Percentiles rank a stretch among this genome's conserved stretches.
phyloP scores from a whole-genome alignment of 2,888 invertebrate genomes.

The Watsonalla cultraria region DNA sequence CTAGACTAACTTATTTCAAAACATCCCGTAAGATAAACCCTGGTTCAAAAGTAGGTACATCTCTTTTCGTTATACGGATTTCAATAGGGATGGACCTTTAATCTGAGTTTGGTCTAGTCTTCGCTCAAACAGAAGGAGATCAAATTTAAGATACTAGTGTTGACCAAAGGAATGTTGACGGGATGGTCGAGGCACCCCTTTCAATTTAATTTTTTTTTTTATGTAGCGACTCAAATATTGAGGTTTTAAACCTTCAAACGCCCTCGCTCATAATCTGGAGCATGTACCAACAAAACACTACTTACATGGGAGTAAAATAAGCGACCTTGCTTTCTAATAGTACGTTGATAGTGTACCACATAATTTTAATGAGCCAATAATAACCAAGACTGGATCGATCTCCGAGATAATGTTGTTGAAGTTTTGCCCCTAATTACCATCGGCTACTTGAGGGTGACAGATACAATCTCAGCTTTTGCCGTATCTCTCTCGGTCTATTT shows the following conservation, averaged over 20 bases:
- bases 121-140: no score
- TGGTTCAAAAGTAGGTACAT: no score
- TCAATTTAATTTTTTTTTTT: no score
- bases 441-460: constrained; percentile 41
- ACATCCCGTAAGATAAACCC: no score
- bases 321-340: constrained; percentile 73
- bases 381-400: constrained; percentile 63
- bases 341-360: constrained; percentile 48
- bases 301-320: constrained; percentile 37
- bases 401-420: constrained; percentile 48
- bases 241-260: constrained; percentile 5
- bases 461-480: constrained; percentile 51
- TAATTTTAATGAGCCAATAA: constrained; percentile 69
- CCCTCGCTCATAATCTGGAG: constrained; percentile 12
- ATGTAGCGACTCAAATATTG: no score
- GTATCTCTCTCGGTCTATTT: constrained; percentile 58
- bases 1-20: no score
- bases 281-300: constrained; percentile 21
- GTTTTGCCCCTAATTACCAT: constrained; percentile 44
- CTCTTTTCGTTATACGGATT: no score
- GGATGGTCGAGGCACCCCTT: no score
- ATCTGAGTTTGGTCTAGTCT: no score
- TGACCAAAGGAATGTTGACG: no score
- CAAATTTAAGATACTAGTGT: no score
- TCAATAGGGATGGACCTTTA: no score